These are phyloP conservation scores for Psilopsiagon aurifrons DNA, from an alignment of 2,113 vertebrate genomes.

Conservation along the genomic window DNA sequence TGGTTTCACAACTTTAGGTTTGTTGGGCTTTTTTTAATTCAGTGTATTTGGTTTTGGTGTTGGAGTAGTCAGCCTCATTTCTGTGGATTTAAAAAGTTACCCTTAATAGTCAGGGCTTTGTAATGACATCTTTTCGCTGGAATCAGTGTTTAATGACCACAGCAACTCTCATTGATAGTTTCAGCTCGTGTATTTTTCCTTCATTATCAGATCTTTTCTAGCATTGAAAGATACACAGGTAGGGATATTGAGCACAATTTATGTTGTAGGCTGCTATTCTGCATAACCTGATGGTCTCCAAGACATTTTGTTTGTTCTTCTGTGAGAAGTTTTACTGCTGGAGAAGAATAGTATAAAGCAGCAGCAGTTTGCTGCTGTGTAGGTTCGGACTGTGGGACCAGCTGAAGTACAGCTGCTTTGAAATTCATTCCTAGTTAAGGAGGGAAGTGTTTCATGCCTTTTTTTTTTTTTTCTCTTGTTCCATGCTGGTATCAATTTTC, in stretches of 20 bases:
- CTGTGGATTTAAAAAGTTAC: neutral
- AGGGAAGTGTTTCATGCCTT: neutral
- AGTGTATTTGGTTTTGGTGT: neutral
- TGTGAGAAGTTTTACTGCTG: neutral
- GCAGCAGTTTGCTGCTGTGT: neutral
- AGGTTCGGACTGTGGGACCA: neutral
- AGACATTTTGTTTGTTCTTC: neutral
- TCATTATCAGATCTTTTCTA: neutral
- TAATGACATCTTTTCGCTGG: neutral
- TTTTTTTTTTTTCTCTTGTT: neutral
- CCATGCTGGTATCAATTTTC: neutral
- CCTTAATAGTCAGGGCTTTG: neutral
- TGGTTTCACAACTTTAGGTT: neutral
- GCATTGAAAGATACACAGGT: neutral
- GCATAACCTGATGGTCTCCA: neutral
- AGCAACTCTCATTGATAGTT: neutral
- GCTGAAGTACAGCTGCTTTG: neutral
- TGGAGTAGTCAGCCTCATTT: neutral
- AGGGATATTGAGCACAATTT: neutral
- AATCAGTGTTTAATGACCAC: neutral
- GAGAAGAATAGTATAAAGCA: neutral
- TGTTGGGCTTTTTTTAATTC: neutral
- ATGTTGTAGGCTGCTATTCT: neutral
- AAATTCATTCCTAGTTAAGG: neutral
- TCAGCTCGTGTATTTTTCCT: neutral